phyloP scores from a whole-genome alignment of 1,140 invertebrate genomes.

The Aphaenogaster ashmeadi region DNA sequence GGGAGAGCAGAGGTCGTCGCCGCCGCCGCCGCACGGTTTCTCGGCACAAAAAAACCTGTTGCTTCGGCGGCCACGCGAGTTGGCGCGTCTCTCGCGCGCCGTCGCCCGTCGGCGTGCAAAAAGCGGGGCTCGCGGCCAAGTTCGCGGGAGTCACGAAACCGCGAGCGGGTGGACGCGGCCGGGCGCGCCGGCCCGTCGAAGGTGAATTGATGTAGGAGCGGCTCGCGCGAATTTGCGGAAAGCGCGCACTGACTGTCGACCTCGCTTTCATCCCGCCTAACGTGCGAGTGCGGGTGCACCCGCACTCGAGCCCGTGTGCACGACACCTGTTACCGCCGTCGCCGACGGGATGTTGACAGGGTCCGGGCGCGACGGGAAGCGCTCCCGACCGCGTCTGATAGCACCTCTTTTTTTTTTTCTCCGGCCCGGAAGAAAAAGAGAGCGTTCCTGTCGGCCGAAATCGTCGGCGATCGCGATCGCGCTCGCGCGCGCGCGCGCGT shows the following conservation, averaged over 20 bases:
- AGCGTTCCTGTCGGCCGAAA: background rate
- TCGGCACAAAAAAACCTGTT: conserved; percentile 77
- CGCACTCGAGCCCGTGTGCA: too few species aligned
- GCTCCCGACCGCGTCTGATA: background rate
- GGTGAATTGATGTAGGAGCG: conserved; percentile 28
- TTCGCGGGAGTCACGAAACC: conserved; percentile 25
- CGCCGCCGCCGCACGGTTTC: conserved; percentile 48
- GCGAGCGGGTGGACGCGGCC: background rate
- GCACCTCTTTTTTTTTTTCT: background rate
- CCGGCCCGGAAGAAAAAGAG: background rate
- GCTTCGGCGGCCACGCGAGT: conserved; percentile 71
- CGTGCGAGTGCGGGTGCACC: background rate
- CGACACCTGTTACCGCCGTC: conserved; percentile 2
- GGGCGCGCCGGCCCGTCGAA: background rate
- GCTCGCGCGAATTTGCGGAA: conserved; percentile 11
- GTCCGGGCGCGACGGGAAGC: background rate
- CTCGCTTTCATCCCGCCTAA: background rate
- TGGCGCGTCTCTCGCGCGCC: conserved; percentile 31
- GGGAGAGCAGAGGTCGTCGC: conserved; percentile 41
- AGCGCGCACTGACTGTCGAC: conserved; percentile 2
- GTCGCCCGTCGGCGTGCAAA: conserved; percentile 15
- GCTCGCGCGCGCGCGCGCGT: background rate
- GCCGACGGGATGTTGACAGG: background rate
- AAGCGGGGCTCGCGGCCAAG: conserved; percentile 34
- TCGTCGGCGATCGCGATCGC: too few species aligned